Percentiles rank a stretch among this genome's conserved stretches.
Evolutionary conservation across 2,888 invertebrate species (phyloP).

Genomic region (Gymnosoma rotundatum): DNA sequence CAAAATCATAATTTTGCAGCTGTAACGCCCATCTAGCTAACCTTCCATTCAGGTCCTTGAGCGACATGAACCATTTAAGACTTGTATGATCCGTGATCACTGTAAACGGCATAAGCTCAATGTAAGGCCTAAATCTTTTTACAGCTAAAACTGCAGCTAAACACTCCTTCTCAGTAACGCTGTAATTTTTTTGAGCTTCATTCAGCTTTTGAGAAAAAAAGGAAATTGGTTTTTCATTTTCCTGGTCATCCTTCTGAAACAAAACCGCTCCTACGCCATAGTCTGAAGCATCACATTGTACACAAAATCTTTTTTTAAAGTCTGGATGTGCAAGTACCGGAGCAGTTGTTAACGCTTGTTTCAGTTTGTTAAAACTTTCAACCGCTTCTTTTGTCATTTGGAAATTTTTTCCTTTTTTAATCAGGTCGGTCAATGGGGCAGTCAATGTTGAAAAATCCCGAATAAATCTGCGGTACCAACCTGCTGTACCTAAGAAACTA

Average conservation of each 20-base stretch:
- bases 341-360: constrained; percentile 48
- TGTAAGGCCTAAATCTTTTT: constrained; percentile 58
- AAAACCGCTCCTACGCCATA: constrained; percentile 61
- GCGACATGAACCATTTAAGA: constrained; percentile 73
- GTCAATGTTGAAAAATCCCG: not conserved
- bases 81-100: constrained; percentile 74
- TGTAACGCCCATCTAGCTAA: constrained; percentile 72
- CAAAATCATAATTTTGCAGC: constrained; percentile 45
- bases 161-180: constrained; percentile 27
- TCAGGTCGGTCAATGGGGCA: not conserved
- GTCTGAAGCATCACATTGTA: constrained; percentile 66
- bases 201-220: no score
- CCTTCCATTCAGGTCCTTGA: constrained; percentile 73
- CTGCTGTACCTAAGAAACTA: constrained; percentile 5
- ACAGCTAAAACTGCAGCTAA: constrained; percentile 63
- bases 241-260: not conserved
- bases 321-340: constrained; percentile 35
- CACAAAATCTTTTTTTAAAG: not conserved
- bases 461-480: constrained; percentile 12
- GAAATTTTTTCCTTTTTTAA: not conserved
- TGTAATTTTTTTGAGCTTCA: no score
- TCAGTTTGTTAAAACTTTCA: constrained; percentile 38
- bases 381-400: constrained; percentile 18
- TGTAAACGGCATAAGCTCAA: constrained; percentile 56
- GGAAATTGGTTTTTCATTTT: constrained; percentile 24